Evolutionary conservation across 2,797 vertebrate species (phyloP).

Genomic region (Pampus argenteus): DNA sequence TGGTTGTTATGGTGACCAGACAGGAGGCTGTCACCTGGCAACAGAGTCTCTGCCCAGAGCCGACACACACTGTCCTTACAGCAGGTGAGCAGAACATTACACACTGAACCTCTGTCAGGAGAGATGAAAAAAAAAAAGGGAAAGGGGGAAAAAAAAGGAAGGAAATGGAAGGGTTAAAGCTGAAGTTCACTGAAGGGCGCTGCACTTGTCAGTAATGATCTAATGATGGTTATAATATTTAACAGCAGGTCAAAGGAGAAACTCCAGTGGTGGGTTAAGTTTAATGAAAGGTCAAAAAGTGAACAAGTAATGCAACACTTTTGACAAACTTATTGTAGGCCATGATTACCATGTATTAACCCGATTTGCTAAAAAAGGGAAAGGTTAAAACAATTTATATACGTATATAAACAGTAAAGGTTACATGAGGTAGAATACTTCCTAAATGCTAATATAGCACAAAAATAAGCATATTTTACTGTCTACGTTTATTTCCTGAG

Average conservation of each 20-base stretch:
- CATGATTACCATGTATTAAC: too few species aligned
- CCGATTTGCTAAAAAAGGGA: too few species aligned
- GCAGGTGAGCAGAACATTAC: constrained; percentile 96
- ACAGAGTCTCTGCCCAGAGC: constrained; percentile 96
- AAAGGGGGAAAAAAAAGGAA: background rate
- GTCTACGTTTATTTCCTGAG: background rate
- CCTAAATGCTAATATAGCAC: too few species aligned
- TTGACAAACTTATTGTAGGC: background rate
- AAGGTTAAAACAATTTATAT: too few species aligned
- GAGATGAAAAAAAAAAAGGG: constrained; percentile 9
- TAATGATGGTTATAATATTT: background rate
- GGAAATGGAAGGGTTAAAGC: background rate
- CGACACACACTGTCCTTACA: constrained; percentile 99
- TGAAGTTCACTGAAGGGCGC: background rate
- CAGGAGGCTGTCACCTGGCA: constrained; percentile 94
- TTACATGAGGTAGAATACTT: too few species aligned
- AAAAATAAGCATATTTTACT: too few species aligned
- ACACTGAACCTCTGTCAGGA: constrained; percentile 90
- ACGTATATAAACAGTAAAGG: too few species aligned
- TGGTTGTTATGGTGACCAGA: constrained; percentile 86
- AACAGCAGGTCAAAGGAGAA: background rate
- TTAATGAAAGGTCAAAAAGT: background rate
- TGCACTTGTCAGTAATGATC: background rate
- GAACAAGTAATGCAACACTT: background rate
- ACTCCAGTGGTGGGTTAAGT: background rate